Base-by-base conservation (phyloP, 2,888 invertebrate species). In the Euplagia quadripunctaria region DNA sequence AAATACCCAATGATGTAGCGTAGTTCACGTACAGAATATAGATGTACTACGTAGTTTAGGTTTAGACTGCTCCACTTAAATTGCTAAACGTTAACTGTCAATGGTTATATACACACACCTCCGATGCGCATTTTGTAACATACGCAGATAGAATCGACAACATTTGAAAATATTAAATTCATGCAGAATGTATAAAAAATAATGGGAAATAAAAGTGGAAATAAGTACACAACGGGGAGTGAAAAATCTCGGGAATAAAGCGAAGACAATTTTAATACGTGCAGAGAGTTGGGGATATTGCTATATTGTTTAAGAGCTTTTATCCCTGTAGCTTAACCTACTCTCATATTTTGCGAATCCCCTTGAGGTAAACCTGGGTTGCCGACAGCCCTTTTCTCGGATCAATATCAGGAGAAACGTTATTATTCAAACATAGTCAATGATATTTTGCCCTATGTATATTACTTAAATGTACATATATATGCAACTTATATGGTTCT, bases 161-260 rank as follows among this genome's bases (percentile, higher is more conserved):
- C 7, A 8, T 55, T 55, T 58, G 31, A 74, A 81, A 71, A 80
- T 72, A 73, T 71, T 64, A 72, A 46, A 80, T 76, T 75, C 63
- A 76, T 75, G 72, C 46, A 52, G 9, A 55, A 64, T 58, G 49
- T 64, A 76, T 74, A 73, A 73, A 70, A 75, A 63, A n/a, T 9
- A 1, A 46, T 0, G 43, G 61, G 46, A 79, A 72, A 75, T 42
- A 72, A 58, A 20, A 64, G 46, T 76, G 52, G 65, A 65, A 72
- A 77, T 69, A 81, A 69, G 63, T 42, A 68, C 67, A 78, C 51
- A 42, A 46, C 11, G 43, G 61, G 68, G 51, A 75, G 51, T 51
- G 69, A 71, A 76, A 73, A 74, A 76, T 76, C 64, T 71, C 41
- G 51, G 74, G 76, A 76, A 82, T 72, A 74, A 68, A 70, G 70